These are phyloP conservation scores for Drosophila athabasca DNA, from an alignment of 1,140 invertebrate genomes.

Conservation along the genomic window DNA sequence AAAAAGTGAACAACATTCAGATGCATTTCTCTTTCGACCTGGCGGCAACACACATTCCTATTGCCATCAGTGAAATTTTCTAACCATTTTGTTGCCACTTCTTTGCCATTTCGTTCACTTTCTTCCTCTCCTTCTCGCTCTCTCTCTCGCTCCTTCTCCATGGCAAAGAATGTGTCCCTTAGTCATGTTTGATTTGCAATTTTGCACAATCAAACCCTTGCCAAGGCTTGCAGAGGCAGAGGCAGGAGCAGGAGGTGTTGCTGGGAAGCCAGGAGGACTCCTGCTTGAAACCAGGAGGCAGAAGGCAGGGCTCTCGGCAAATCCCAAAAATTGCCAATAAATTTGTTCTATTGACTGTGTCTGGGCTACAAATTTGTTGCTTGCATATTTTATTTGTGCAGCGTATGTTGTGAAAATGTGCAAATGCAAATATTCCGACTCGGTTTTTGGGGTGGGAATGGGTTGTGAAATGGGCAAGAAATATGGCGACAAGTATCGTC, in stretches of 20 bases:
- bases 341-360: slow-evolving; percentile 53
- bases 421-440: slow-evolving; percentile 34
- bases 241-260: neutral
- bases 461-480: neutral
- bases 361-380: slow-evolving; percentile 51
- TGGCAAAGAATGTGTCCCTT: slow-evolving; percentile 45
- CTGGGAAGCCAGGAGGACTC: neutral
- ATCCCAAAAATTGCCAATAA: slow-evolving; percentile 55
- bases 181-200: slow-evolving; percentile 81
- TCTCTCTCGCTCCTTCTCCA: neutral
- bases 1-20: slow-evolving; percentile 9
- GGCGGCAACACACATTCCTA: slow-evolving; percentile 3
- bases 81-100: slow-evolving; percentile 53
- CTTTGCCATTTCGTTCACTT: slow-evolving; percentile 22
- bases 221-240: slow-evolving; percentile 16
- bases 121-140: neutral
- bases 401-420: slow-evolving; percentile 46
- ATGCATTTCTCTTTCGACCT: slow-evolving; percentile 6
- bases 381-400: slow-evolving; percentile 51
- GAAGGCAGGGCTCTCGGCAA: slow-evolving; percentile 20
- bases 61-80: slow-evolving; percentile 60
- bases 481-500: slow-evolving; percentile 1
- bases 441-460: neutral
- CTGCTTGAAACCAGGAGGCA: slow-evolving; percentile 1
- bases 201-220: slow-evolving; percentile 67